Conservation (phyloP, 2,113 vertebrate genomes). For the Tachycineta bicolor region DNA sequence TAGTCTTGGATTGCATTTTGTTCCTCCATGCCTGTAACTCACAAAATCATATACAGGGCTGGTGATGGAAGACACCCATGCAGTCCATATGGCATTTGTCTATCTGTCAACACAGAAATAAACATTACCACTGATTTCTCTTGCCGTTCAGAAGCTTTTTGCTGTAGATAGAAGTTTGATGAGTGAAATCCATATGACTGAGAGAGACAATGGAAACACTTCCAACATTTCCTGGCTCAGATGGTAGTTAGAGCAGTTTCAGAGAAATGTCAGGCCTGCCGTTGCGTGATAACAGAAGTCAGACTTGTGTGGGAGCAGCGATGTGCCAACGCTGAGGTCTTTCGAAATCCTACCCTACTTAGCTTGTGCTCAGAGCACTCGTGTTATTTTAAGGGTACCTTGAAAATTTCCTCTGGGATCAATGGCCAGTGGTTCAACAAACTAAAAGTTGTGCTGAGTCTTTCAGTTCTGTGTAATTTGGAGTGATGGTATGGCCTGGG, state of each 20-base stretch:
- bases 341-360: background rate
- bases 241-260: background rate
- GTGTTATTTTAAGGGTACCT: background rate
- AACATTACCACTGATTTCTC: background rate
- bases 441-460: background rate
- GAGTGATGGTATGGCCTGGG: background rate
- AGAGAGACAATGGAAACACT: conserved; percentile 23
- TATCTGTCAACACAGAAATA: conserved; percentile 27
- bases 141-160: background rate
- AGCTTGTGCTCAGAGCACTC: background rate
- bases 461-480: background rate
- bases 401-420: background rate
- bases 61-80: conserved; percentile 24
- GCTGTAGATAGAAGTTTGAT: background rate
- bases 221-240: conserved; percentile 34
- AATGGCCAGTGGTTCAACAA: background rate
- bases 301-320: background rate
- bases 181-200: background rate
- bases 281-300: background rate
- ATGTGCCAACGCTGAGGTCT: background rate
- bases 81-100: conserved; percentile 38
- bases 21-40: background rate
- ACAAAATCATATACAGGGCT: background rate
- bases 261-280: conserved; percentile 34
- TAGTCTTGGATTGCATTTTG: background rate